Evolutionary conservation across 1,140 invertebrate genomes (phyloP).

Genomic region (Sipha flava): DNA sequence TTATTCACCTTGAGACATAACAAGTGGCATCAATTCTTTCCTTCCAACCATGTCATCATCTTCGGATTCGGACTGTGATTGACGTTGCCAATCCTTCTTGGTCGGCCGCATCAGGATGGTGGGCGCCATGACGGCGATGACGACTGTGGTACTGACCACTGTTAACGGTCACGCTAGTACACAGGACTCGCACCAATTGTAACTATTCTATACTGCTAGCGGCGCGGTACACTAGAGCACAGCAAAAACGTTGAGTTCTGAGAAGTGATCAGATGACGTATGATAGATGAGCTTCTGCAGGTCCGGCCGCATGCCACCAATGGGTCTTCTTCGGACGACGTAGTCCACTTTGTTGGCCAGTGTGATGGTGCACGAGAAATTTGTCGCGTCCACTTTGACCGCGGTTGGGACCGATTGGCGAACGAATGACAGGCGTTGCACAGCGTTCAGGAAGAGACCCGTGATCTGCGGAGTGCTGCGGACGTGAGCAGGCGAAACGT

Average conservation of each 20-base stretch:
- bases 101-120: background rate
- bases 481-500: background rate
- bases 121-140: background rate
- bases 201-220: constrained; percentile 2
- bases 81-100: constrained; percentile 24
- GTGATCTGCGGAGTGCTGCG: background rate
- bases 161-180: too few relatives aligned
- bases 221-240: constrained; percentile 7
- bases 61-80: constrained; percentile 20
- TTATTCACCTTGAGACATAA: background rate
- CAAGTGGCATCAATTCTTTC: constrained; percentile 6
- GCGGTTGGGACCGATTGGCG: background rate
- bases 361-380: constrained; percentile 6
- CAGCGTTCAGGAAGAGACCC: too few relatives aligned
- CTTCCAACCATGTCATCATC: background rate
- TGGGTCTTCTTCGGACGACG: constrained; percentile 23
- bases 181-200: background rate
- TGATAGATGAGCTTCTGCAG: constrained; percentile 41
- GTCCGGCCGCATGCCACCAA: constrained; percentile 41
- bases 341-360: constrained; percentile 28
- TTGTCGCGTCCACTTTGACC: constrained; percentile 24
- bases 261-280: constrained; percentile 42
- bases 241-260: constrained; percentile 35
- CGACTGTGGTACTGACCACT: too few relatives aligned
- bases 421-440: background rate